A percentile compares a stretch with the other conserved stretches of the same genome.
Conservation (phyloP, 2,888 invertebrate genomes). For the Pimpla rufipes region DNA sequence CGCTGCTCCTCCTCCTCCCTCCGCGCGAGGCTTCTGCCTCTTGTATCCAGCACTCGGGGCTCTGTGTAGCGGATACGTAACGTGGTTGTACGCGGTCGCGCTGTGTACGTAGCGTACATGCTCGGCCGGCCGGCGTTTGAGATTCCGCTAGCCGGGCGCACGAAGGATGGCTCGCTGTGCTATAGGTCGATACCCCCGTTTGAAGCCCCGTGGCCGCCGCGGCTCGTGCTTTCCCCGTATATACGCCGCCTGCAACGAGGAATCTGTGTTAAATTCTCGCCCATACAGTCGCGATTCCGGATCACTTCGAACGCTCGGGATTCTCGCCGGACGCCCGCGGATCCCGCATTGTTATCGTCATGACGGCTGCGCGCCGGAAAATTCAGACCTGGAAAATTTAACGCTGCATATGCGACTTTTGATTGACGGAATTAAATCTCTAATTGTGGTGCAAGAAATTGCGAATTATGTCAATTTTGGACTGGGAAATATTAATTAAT, state of each 20-base stretch:
- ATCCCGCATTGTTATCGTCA: too few relatives aligned
- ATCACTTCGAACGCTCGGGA: conserved; percentile 54
- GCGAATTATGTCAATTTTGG: not conserved
- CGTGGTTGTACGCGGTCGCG: not conserved
- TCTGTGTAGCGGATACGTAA: not conserved
- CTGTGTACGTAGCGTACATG: not conserved
- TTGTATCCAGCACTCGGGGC: too few relatives aligned
- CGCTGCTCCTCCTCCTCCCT: too few relatives aligned
- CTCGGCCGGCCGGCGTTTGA: conserved; percentile 51
- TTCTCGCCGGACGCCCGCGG: not conserved
- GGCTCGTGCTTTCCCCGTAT: conserved; percentile 60
- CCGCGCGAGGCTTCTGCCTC: too few relatives aligned
- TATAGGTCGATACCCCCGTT: conserved; percentile 66
- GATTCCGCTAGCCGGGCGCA: conserved; percentile 59
- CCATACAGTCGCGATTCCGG: conserved; percentile 51
- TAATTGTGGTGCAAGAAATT: not conserved
- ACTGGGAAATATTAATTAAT: not conserved
- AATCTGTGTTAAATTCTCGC: conserved; percentile 66
- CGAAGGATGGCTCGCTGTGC: conserved; percentile 18
- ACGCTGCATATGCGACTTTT: not conserved
- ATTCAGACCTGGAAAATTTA: too few relatives aligned
- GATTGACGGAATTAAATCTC: not conserved
- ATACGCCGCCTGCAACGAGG: conserved; percentile 24
- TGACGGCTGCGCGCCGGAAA: too few relatives aligned
- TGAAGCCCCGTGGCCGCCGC: conserved; percentile 54